Percentiles rank a stretch among this genome's conserved stretches.
Conservation (phyloP, 2,888 invertebrate species). For the Melanotus villosus region DNA sequence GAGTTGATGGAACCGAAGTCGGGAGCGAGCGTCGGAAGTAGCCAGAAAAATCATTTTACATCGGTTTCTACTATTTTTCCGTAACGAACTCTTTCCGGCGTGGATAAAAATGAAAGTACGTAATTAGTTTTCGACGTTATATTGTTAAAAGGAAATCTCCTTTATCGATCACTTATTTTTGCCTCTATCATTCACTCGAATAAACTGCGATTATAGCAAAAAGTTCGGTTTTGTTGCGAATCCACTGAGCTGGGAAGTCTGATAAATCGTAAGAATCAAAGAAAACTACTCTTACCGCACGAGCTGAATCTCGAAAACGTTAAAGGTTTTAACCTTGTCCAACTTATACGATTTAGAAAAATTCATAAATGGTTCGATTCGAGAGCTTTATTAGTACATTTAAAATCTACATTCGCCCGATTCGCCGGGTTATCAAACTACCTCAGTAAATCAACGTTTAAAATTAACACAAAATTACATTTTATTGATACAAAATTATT, state of each 20-base stretch:
- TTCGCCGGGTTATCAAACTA: no score
- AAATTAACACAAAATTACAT: no score
- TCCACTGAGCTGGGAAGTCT: not conserved
- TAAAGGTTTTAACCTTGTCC: not conserved
- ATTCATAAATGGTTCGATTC: not conserved
- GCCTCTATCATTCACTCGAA: conserved; percentile 1
- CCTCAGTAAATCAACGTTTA: no score
- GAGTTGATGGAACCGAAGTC: not conserved
- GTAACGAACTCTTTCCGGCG: not conserved
- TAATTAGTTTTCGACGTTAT: not conserved
- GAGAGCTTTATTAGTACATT: no score
- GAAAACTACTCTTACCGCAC: not conserved
- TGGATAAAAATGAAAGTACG: not conserved
- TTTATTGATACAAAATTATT: no score
- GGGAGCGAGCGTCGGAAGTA: not conserved
- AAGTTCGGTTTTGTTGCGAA: not conserved
- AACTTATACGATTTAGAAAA: not conserved
- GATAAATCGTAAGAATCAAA: not conserved
- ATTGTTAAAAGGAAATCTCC: conserved; percentile 3
- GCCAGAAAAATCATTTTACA: not conserved
- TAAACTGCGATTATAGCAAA: conserved; percentile 1
- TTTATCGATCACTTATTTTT: conserved; percentile 10
- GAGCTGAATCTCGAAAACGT: not conserved
- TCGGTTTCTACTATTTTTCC: not conserved
- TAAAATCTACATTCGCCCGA: no score